These are phyloP conservation scores for Coluber constrictor DNA, from an alignment of 2,797 vertebrate species.

Conservation along the genomic window DNA sequence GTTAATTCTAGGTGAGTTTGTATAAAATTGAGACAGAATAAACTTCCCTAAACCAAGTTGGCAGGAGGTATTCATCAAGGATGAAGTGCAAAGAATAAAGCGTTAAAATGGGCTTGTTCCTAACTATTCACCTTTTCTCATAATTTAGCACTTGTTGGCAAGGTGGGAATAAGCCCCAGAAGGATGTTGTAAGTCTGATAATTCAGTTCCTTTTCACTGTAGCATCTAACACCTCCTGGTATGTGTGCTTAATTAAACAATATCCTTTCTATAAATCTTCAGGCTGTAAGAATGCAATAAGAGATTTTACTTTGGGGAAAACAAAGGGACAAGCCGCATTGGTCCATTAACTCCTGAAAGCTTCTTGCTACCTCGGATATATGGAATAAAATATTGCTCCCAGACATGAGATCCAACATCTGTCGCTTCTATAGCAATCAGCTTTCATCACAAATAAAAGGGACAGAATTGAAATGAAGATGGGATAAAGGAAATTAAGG, in stretches of 20 bases:
- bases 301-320: not conserved
- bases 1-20: not conserved
- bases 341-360: not conserved
- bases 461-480: not conserved
- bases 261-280: conserved; percentile 1
- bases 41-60: not conserved
- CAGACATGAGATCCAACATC: not conserved
- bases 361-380: not conserved
- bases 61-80: not conserved
- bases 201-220: not conserved
- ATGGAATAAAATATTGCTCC: not conserved
- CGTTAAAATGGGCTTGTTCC: not conserved
- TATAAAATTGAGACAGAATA: not conserved
- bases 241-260: not conserved
- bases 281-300: not conserved
- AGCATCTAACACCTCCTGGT: not conserved
- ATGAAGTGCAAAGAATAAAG: not conserved
- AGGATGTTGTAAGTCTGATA: not conserved
- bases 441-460: not conserved
- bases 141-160: not conserved
- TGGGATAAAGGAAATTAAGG: not conserved
- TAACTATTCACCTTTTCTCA: not conserved
- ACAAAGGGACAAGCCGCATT: not conserved
- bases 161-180: not conserved
- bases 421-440: not conserved